Base-by-base conservation (phyloP, 2,797 vertebrate species). In the Allobates femoralis region DNA sequence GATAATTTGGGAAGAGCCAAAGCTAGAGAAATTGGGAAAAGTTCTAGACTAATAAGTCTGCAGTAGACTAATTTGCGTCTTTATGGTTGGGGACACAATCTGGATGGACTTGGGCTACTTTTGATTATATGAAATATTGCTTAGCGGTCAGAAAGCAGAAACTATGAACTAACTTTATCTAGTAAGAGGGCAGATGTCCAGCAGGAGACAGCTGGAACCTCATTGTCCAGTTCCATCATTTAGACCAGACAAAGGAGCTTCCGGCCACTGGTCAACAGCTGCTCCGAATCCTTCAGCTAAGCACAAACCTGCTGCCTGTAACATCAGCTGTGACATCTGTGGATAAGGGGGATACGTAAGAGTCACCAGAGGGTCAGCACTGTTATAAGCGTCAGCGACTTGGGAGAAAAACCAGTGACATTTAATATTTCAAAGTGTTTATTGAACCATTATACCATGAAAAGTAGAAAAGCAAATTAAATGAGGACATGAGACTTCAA, bases 161-260 rank as follows among this genome's bases (percentile, higher is more conserved):
- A 46, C 67, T 71, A 15, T 37, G 16, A n/a, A 5, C 1, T 50
- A 23, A 50, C 41, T 74, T 74, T 19, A 3, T 50, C 46, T 71
- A 26, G 76, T 46, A 60, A 62, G 46, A 21, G 37, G 78, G 26
- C 84, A 85, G 77, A 80, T 85, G 84, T 81, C 77, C 78, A 62
- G 66, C 84, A 51, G 19, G 11, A 18, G 64, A 79, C 66, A 80
- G 53, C 77, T 85, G 77, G 46, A 32, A 37, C 32, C 66, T 80
- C 32, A 78, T 73, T 85, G 67, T 85, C 34, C 56, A 73, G 6
- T 80, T n/a, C n/a, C 26, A 64, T 84, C 34, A 76, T 37, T 23
- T 1, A 19, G 37, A 62, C n/a, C 19, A 50, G 53, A 60, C 64
- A 80, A 55, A 77, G 37, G 64, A 32, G 34, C 64, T 15, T 46